phyloP scores from a whole-genome alignment of 2,113 vertebrate genomes.

The Amazona guildingii region DNA sequence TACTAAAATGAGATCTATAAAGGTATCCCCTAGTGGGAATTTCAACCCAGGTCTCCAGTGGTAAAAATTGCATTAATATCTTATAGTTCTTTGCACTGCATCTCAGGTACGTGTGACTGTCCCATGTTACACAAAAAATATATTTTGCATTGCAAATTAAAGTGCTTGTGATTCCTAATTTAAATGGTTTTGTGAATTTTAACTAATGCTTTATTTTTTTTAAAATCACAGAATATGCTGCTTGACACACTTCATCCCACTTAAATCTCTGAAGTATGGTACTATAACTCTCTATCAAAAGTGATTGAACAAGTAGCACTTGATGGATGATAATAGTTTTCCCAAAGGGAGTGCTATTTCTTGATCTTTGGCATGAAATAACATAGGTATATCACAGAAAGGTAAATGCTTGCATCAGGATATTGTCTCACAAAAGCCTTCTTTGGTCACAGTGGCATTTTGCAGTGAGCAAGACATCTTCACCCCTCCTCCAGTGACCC shows the following conservation, averaged over 20 bases:
- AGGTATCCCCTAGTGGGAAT: conserved; percentile 30
- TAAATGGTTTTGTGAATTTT: not conserved
- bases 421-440: not conserved
- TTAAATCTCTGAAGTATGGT: not conserved
- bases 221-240: not conserved
- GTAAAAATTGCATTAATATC: not conserved
- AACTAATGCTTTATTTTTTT: not conserved
- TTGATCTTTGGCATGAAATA: conserved; percentile 30
- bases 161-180: not conserved
- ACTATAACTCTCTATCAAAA: not conserved
- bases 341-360: not conserved
- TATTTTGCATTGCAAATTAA: not conserved
- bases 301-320: not conserved
- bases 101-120: not conserved
- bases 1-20: conserved; percentile 59
- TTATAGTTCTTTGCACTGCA: not conserved
- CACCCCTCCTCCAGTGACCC: conserved; percentile 42
- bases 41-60: not conserved
- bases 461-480: conserved; percentile 26
- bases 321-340: not conserved
- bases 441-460: conserved; percentile 12
- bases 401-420: conserved; percentile 16
- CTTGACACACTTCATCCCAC: not conserved
- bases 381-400: not conserved
- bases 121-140: not conserved